A percentile compares a stretch with the other conserved stretches of the same genome.
Evolutionary conservation across 2,113 vertebrate species (phyloP).

Genomic region (Rynchops niger): DNA sequence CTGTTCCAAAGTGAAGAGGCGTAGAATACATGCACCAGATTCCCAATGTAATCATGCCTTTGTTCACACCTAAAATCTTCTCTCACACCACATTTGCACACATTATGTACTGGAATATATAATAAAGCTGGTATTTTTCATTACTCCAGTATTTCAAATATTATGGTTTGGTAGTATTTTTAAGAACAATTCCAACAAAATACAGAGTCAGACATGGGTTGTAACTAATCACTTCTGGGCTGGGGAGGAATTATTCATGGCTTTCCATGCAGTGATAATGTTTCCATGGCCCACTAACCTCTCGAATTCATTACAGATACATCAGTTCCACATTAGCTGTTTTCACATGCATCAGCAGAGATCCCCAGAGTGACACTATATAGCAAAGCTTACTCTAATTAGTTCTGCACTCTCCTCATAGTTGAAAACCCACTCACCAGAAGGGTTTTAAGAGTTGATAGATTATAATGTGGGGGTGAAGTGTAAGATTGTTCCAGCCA

Average conservation of each 20-base stretch:
- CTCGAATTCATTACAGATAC: background rate
- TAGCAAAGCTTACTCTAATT: background rate
- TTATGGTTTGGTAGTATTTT: background rate
- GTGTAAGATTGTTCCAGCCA: background rate
- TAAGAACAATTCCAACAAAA: background rate
- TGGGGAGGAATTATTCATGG: background rate
- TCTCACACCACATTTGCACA: background rate
- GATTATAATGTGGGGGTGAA: background rate
- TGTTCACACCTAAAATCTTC: background rate
- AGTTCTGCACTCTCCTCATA: background rate
- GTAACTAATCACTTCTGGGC: background rate
- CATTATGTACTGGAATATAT: background rate
- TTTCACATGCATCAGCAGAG: background rate
- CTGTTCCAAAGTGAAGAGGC: background rate
- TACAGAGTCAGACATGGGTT: background rate
- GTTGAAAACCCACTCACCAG: background rate
- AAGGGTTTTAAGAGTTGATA: background rate
- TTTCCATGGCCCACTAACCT: background rate
- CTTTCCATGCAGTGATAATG: background rate
- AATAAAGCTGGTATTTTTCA: background rate
- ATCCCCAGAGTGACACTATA: background rate
- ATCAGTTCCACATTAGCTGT: background rate
- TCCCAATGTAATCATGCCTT: background rate
- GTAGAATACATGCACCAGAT: background rate
- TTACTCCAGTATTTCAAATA: background rate